phyloP scores from a whole-genome alignment of 2,888 invertebrate species.

The Ennomos fuscantarius region DNA sequence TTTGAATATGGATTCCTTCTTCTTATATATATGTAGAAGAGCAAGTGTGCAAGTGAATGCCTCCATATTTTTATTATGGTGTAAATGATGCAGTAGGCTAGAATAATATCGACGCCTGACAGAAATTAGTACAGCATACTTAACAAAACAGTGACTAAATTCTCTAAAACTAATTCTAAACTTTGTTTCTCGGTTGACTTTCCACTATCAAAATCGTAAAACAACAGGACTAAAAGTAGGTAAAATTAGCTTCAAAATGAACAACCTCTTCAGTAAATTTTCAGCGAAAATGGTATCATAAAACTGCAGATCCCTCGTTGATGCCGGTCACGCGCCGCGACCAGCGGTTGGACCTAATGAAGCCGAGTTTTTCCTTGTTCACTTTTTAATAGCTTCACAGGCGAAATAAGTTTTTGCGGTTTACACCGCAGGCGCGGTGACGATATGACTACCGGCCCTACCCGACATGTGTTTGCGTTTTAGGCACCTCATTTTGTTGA shows the following conservation, averaged over 20 bases:
- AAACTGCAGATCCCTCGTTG: constrained; percentile 15
- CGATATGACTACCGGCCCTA: constrained; percentile 10
- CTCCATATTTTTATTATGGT: too few relatives aligned
- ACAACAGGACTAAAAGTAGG: too few relatives aligned
- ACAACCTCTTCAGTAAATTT: constrained; percentile 14
- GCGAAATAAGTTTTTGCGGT: constrained; percentile 45
- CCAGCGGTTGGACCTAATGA: constrained; percentile 51
- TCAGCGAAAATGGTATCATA: constrained; percentile 15
- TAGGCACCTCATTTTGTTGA: constrained; percentile 1
- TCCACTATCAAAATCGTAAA: too few relatives aligned
- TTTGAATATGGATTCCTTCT: too few relatives aligned
- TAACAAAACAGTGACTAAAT: too few relatives aligned
- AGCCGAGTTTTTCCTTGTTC: constrained; percentile 45
- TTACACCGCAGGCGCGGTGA: constrained; percentile 22
- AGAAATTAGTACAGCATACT: too few relatives aligned
- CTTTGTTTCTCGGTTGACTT: too few relatives aligned
- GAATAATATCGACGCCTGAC: too few relatives aligned
- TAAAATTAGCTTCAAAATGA: constrained; percentile 4
- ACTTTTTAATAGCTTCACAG: constrained; percentile 51
- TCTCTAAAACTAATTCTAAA: too few relatives aligned
- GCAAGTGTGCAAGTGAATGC: too few relatives aligned
- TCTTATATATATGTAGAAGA: too few relatives aligned
- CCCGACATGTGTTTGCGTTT: constrained; percentile 11
- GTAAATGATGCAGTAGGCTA: too few relatives aligned
- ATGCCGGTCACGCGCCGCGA: constrained; percentile 52